phyloP scores from a whole-genome alignment of 2,113 vertebrate species.

The Vidua chalybeata region DNA sequence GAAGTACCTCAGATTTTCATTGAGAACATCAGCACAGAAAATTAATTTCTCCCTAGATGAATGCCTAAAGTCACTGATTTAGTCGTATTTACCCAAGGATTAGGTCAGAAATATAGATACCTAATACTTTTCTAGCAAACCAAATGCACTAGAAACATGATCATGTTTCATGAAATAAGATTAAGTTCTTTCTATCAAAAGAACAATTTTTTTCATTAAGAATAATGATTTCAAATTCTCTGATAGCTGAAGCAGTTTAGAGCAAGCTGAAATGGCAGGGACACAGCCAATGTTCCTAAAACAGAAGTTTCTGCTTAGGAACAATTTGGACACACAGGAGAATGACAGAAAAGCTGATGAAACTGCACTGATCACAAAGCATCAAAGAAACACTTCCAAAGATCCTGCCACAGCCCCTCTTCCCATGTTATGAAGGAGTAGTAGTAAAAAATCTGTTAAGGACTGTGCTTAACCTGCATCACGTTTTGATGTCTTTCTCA shows the following conservation, averaged over 20 bases:
- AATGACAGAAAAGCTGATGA: background rate
- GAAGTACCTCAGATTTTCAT: background rate
- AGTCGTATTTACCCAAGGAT: background rate
- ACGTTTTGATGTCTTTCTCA: background rate
- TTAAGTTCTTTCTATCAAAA: background rate
- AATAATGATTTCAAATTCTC: background rate
- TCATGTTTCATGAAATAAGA: background rate
- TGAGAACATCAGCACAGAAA: background rate
- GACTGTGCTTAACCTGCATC: background rate
- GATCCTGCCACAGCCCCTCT: background rate
- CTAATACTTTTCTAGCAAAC: background rate
- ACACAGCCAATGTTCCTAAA: background rate
- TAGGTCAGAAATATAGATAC: background rate
- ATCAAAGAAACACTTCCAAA: background rate
- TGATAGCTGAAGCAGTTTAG: background rate
- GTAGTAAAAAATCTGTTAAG: background rate
- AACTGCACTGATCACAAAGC: background rate
- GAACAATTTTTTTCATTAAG: background rate
- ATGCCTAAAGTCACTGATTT: slow-evolving; percentile 6
- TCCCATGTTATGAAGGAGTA: background rate
- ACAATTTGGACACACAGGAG: background rate
- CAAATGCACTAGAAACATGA: background rate
- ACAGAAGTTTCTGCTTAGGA: background rate
- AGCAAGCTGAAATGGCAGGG: background rate
- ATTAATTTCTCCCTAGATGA: background rate